Conservation (phyloP, 2,888 invertebrate species). For the Andrena hattorfiana region DNA sequence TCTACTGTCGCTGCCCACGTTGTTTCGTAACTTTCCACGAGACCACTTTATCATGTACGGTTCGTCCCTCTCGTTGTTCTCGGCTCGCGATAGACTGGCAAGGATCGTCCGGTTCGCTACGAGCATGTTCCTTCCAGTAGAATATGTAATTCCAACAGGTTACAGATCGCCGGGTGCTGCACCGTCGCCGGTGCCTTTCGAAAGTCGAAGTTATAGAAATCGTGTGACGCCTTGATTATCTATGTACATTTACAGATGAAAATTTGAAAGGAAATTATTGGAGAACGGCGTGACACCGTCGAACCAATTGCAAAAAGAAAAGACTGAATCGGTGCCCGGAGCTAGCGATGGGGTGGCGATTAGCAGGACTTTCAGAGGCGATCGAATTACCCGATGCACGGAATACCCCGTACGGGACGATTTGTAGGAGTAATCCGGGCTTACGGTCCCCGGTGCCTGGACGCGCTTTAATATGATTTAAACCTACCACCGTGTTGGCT, state of each 20-base stretch:
- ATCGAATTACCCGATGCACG: slow-evolving; percentile 60
- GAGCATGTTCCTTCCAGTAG: background rate
- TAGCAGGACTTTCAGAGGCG: slow-evolving; percentile 49
- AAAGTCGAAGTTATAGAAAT: no score
- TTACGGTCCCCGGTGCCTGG: slow-evolving; percentile 68
- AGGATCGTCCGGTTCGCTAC: slow-evolving; percentile 15
- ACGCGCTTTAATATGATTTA: slow-evolving; percentile 80
- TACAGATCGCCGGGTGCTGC: background rate
- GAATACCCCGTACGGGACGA: slow-evolving; percentile 56
- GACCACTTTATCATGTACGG: slow-evolving; percentile 63
- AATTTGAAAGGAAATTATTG: no score
- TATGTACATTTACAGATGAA: no score
- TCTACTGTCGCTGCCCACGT: slow-evolving; percentile 70
- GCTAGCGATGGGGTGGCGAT: slow-evolving; percentile 28
- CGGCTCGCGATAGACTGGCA: slow-evolving; percentile 15
- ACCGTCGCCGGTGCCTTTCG: no score
- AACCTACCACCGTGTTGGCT: slow-evolving; percentile 76
- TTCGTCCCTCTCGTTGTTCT: slow-evolving; percentile 43
- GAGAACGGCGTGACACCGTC: background rate
- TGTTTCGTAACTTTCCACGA: slow-evolving; percentile 69
- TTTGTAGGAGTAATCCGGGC: slow-evolving; percentile 68
- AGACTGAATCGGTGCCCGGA: background rate
- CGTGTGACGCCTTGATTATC: no score
- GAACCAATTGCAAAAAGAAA: background rate
- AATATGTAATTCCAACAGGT: background rate